A percentile compares a stretch with the other conserved stretches of the same genome.
Evolutionary conservation across 1,140 invertebrate genomes (phyloP).

Genomic region (Apis dorsata): DNA sequence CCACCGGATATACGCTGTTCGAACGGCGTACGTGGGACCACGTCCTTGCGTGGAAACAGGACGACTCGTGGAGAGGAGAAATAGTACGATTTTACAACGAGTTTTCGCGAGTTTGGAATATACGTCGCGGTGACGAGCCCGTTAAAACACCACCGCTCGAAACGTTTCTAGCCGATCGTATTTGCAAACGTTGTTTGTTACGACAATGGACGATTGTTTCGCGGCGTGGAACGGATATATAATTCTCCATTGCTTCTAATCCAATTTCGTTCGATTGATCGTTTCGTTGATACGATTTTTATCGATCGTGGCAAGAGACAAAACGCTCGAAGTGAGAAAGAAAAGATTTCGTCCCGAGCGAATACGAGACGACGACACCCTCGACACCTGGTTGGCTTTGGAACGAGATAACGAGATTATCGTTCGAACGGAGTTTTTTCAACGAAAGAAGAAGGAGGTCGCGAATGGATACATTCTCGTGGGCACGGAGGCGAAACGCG

Average conservation of each 20-base stretch:
- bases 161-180: conserved; percentile 23
- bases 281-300: no score
- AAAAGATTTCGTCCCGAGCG: background rate
- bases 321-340: background rate
- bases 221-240: conserved; percentile 23
- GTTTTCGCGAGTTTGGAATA: background rate
- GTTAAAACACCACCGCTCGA: conserved; percentile 3
- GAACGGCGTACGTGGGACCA: background rate
- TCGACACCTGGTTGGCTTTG: background rate
- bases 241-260: conserved; percentile 25
- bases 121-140: background rate
- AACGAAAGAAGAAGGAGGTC: background rate
- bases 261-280: conserved; percentile 48
- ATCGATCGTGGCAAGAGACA: no score
- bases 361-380: background rate
- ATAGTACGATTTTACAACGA: background rate
- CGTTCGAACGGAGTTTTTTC: conserved; percentile 1
- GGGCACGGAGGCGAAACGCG: background rate
- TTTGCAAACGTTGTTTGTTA: conserved; percentile 39
- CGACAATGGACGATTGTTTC: conserved; percentile 48
- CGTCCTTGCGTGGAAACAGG: background rate
- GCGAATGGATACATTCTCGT: background rate
- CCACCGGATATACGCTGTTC: background rate
- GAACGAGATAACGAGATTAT: conserved; percentile 4
- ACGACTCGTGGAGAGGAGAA: background rate